Base-by-base conservation (phyloP, 2,113 vertebrate genomes). In the Argyrosomus japonicus region DNA sequence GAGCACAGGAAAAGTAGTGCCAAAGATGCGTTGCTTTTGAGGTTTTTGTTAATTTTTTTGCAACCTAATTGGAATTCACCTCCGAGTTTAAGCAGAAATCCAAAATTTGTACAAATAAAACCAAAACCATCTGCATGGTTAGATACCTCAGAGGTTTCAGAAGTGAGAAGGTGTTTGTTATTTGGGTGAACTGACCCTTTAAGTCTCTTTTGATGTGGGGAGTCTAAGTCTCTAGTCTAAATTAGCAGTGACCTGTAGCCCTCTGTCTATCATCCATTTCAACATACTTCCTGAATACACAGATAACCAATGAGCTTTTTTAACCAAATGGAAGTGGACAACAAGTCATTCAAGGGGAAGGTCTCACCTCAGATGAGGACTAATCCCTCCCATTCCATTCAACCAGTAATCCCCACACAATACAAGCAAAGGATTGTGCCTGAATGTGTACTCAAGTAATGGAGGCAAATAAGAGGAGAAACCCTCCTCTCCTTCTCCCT, bases 391-490 rank as follows among this genome's bases (percentile, higher is more conserved):
- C 64, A 18, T 75, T 85, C 74, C 73, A 77, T 79, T 86, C 77
- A 70, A 6, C 40, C 72, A 75, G 63, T 90, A 92, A 90, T 92
- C 89, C 87, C 50, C 64, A 79, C 85, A 91, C 91, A 93, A 89
- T 90, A 82, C 82, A 63, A 51, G 72, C 57, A 58, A 36, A 32
- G 77, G 88, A 90, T 89, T 88, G 69, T 75, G 50, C 13, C 81
- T 75, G 87, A 61, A 54, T 93, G 91, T 93, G 90, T 92, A 56
- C 88, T 88, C 68, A 89, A 79, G 90, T 91, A 89, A 92, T 88
- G 87, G 87, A 78, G 83, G 77, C 21, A 47, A 68, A 77, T 21
- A 14, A 40, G n/a, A 82, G 77, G 77, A 53, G 29, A 53, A 75
- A n/a, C 47, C 77, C 40, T 43, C 62, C 36, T 50, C 62, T 65